Evolutionary conservation across 2,113 vertebrate species (phyloP), one percentile per base, ranked within the genome.

Genomic region (Rousettus leschenaultii): DNA sequence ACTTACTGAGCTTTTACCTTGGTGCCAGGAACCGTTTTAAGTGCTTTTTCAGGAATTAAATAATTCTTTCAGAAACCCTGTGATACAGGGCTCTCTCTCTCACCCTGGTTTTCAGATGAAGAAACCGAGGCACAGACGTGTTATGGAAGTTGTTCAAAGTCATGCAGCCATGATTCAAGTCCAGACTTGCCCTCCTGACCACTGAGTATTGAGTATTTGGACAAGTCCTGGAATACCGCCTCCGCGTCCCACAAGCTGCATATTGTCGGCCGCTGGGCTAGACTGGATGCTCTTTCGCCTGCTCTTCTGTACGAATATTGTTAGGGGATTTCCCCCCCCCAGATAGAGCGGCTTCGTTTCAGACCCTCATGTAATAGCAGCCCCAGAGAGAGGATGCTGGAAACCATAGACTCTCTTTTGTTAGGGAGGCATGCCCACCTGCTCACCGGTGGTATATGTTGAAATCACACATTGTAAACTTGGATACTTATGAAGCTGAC

Each of bases 191-290:
- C 74, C 55, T 51, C 13, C 13, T 12, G 6, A 8, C 28, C 73
- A 12, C 5, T 11, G 75, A 19, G 0, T 3, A 4, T 11, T 28
- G 18, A 30, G 53, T 21, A 8, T 78, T 48, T 71, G 9, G 10
- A 45, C 57, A 70, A 30, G 38, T 22, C 7, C 28, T 30, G 12
- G 13, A 1, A 9, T 12, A 5, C 14, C 3, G 51, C 28, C 21
- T 11, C 15, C 3, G 15, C 4, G 9, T 3, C 12, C 24, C 11
- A 5, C 8, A 0, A 22, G 61, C 19, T 33, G 0, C 2, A 53
- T 4, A 53, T 4, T 26, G 53, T 57, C 4, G 33, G 59, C 30
- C 45, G 35, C 19, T 79, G 83, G 19, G 3, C 53, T 12, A 19
- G 75, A 18, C 0, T 0, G 48, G 16, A 11, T 11, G 22, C 40